phyloP scores from a whole-genome alignment of 2,113 vertebrate genomes.

The Gopherus flavomarginatus region DNA sequence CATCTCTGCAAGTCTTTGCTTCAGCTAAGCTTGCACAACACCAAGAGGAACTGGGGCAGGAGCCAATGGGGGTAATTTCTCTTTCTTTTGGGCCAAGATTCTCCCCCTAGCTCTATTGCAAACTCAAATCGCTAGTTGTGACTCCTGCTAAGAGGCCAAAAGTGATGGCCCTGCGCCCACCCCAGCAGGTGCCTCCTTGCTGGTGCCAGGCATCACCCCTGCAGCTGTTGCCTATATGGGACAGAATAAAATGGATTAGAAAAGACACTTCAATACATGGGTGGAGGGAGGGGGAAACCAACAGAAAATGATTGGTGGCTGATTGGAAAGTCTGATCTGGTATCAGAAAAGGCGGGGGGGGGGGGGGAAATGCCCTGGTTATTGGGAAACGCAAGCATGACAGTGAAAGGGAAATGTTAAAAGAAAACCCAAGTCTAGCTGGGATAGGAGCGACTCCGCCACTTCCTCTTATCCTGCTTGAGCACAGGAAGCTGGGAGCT shows the following conservation, averaged over 20 bases:
- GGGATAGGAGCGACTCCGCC: constrained; percentile 20
- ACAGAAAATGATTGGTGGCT: background rate
- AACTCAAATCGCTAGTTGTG: fast-evolving
- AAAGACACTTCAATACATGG: background rate
- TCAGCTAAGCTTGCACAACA: background rate
- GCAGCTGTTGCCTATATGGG: background rate
- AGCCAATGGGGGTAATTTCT: background rate
- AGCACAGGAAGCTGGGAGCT: background rate
- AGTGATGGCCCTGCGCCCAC: background rate
- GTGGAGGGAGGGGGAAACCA: background rate
- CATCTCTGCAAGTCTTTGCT: background rate
- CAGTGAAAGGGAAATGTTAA: background rate
- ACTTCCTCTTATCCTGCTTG: background rate
- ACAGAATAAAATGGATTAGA: background rate
- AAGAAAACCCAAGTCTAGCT: background rate
- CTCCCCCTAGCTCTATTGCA: background rate
- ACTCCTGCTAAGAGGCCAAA: fast-evolving
- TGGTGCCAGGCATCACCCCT: constrained; percentile 32
- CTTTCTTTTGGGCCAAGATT: fast-evolving
- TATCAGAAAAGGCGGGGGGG: constrained; percentile 7
- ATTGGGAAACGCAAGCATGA: background rate
- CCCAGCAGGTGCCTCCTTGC: constrained; percentile 29
- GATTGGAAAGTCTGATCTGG: constrained; percentile 6
- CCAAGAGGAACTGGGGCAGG: background rate
- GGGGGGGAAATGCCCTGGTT: constrained; percentile 16